Evolutionary conservation across 2,113 vertebrate genomes (phyloP).

Genomic region (Campylorhamphus procurvoides): DNA sequence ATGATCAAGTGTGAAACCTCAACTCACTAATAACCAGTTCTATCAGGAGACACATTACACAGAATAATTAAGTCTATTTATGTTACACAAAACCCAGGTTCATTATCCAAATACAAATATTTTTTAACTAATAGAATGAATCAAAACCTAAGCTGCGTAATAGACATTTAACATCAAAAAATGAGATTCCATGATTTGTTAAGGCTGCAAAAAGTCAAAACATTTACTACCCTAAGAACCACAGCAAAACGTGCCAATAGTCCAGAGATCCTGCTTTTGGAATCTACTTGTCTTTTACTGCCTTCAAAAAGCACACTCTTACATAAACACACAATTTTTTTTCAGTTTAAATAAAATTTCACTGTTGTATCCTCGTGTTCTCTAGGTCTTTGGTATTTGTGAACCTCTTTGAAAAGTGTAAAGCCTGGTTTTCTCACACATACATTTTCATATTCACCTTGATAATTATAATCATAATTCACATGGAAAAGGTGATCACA

Average conservation of each 20-base stretch:
- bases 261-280: background rate
- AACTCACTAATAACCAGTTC: background rate
- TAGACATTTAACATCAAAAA: background rate
- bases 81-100: background rate
- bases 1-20: background rate
- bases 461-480: background rate
- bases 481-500: background rate
- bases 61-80: background rate
- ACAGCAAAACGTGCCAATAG: background rate
- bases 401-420: background rate
- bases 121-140: background rate
- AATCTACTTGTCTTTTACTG: background rate
- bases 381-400: background rate
- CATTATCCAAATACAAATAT: background rate
- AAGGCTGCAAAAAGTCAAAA: background rate
- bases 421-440: background rate
- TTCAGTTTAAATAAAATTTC: background rate
- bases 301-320: background rate
- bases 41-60: background rate
- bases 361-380: background rate
- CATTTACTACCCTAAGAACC: background rate
- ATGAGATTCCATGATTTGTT: rapidly evolving
- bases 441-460: background rate
- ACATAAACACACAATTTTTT: background rate
- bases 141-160: background rate